Percentiles rank a stretch among this genome's conserved stretches.
phyloP scores from a whole-genome alignment of 2,888 invertebrate genomes.

The Pheosia tremula region DNA sequence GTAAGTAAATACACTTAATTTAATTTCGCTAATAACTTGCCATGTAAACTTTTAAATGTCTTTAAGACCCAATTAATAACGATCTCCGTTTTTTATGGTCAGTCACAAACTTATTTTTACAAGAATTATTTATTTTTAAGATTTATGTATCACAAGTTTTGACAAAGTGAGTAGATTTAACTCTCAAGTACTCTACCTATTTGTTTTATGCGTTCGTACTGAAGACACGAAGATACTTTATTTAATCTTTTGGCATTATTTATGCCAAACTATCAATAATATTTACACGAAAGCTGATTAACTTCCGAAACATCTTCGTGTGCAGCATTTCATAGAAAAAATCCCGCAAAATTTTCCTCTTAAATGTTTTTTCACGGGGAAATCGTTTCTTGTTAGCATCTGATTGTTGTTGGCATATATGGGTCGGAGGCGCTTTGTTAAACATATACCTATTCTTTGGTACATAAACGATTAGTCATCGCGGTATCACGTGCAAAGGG shows the following conservation, averaged over 20 bases:
- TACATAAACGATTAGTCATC: background rate
- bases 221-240: no score
- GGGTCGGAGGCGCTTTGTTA: background rate
- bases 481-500: background rate
- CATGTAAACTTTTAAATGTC: no score
- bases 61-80: no score
- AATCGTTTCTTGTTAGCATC: background rate
- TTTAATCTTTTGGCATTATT: background rate
- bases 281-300: constrained; percentile 3
- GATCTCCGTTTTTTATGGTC: no score
- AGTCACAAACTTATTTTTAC: no score
- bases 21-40: no score
- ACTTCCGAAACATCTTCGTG: constrained; percentile 4
- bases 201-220: no score
- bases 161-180: no score
- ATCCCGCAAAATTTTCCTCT: background rate
- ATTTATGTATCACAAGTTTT: no score
- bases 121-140: no score
- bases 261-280: background rate
- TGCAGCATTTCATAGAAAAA: background rate
- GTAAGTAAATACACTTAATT: no score
- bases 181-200: no score
- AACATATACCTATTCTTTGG: background rate
- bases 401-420: background rate
- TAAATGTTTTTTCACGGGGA: background rate